Evolutionary conservation across 2,797 vertebrate species (phyloP).

Genomic region (Parauchenoglanis punctatus): DNA sequence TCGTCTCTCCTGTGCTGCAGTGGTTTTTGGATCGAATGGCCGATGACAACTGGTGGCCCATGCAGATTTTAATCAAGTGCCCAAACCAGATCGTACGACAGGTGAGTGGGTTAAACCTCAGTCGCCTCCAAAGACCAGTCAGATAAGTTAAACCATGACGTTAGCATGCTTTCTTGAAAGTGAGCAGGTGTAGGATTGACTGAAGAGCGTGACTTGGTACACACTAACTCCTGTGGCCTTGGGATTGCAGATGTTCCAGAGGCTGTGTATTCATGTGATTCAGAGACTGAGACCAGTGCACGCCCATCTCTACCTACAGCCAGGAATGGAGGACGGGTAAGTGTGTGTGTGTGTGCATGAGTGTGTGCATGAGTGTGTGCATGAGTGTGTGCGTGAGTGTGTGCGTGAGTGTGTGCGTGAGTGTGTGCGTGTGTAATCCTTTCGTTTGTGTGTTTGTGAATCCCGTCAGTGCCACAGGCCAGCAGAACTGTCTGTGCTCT

Average conservation of each 20-base stretch:
- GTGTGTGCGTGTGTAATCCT: not conserved
- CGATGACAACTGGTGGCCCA: slow-evolving; percentile 99
- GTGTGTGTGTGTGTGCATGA: slow-evolving; percentile 16
- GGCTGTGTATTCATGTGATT: slow-evolving; percentile 97
- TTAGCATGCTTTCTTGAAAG: not conserved
- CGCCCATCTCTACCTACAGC: slow-evolving; percentile 97
- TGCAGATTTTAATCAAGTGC: slow-evolving; percentile 99
- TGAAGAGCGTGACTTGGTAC: not conserved
- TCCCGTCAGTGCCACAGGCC: not conserved
- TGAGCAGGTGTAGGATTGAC: not conserved
- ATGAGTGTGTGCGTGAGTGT: not conserved
- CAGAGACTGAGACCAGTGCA: slow-evolving; percentile 93
- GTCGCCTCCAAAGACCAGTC: not conserved
- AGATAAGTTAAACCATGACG: not conserved
- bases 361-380: no score
- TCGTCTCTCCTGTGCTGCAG: slow-evolving; percentile 66
- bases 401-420: not conserved
- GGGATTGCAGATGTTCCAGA: slow-evolving; percentile 93
- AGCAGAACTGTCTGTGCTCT: no score
- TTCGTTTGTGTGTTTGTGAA: not conserved
- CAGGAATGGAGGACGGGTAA: slow-evolving; percentile 97
- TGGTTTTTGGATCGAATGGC: slow-evolving; percentile 99
- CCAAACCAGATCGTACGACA: slow-evolving; percentile 99
- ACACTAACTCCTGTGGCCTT: not conserved
- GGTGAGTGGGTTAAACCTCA: slow-evolving; percentile 67